These are phyloP conservation scores for Oryzias curvinotus DNA, from an alignment of 2,113 vertebrate genomes.

Conservation along the genomic window DNA sequence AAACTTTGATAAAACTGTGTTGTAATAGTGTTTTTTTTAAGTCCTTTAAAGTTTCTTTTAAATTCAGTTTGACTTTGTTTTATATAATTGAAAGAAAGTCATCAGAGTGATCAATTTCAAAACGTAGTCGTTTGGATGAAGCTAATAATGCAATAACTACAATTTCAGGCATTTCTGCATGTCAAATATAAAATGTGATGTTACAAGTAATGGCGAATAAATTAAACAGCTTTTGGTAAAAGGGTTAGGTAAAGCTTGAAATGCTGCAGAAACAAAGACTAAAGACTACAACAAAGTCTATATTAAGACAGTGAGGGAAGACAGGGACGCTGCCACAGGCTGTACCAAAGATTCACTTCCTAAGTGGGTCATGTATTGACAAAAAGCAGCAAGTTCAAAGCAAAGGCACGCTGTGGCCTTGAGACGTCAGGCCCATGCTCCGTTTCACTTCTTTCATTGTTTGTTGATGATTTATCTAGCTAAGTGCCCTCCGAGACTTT, in stretches of 20 bases:
- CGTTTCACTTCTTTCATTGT: conserved; percentile 46
- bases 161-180: too few species aligned
- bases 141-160: too few species aligned
- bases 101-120: too few species aligned
- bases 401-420: conserved; percentile 34
- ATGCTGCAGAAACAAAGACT: conserved; percentile 13
- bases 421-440: conserved; percentile 31
- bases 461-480: conserved; percentile 36
- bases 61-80: too few species aligned
- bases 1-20: too few species aligned
- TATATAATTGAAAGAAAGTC: too few species aligned
- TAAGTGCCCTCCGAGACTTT: conserved; percentile 23
- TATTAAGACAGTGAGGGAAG: conserved; percentile 22
- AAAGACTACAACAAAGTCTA: conserved; percentile 23
- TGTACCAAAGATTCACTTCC: conserved; percentile 25
- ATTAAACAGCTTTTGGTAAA: conserved; percentile 10
- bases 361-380: conserved; percentile 38
- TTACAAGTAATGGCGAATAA: conserved; percentile 7
- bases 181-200: too few species aligned
- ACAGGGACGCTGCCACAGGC: conserved; percentile 30
- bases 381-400: conserved; percentile 52
- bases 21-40: too few species aligned
- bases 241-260: background rate
- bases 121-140: too few species aligned
- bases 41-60: too few species aligned